phyloP scores from a whole-genome alignment of 2,113 vertebrate species.

The Todiramphus chloris region DNA sequence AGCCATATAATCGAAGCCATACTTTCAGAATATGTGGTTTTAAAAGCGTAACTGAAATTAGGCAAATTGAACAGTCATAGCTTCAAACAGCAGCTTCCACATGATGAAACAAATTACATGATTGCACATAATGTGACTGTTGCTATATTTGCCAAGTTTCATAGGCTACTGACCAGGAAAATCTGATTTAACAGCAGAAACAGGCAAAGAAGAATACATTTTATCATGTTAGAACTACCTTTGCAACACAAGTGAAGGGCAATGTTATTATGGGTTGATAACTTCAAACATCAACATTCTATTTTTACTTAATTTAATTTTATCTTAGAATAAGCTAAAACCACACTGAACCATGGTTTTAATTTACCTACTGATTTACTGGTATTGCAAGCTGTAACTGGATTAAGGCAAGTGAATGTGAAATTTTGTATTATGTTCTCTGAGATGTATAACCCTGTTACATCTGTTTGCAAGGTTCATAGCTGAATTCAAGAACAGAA shows the following conservation, averaged over 20 bases:
- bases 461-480: background rate
- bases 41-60: conserved; percentile 5
- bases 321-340: conserved; percentile 6
- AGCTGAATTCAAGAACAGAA: background rate
- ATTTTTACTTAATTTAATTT: conserved; percentile 12
- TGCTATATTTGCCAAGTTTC: conserved; percentile 36
- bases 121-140: conserved; percentile 13
- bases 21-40: background rate
- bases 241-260: background rate
- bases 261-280: background rate
- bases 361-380: background rate
- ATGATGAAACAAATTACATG: conserved; percentile 36
- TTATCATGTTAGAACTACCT: conserved; percentile 6
- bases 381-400: background rate
- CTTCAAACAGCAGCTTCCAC: conserved; percentile 22
- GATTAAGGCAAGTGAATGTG: background rate
- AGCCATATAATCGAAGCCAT: background rate
- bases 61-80: background rate
- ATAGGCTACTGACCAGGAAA: conserved; percentile 12
- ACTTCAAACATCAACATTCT: background rate
- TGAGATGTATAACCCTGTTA: background rate
- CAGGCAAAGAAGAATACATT: background rate
- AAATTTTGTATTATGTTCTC: background rate
- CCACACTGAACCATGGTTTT: background rate
- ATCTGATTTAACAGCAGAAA: conserved; percentile 16